phyloP scores from a whole-genome alignment of 2,113 vertebrate species.

The Puma concolor region DNA sequence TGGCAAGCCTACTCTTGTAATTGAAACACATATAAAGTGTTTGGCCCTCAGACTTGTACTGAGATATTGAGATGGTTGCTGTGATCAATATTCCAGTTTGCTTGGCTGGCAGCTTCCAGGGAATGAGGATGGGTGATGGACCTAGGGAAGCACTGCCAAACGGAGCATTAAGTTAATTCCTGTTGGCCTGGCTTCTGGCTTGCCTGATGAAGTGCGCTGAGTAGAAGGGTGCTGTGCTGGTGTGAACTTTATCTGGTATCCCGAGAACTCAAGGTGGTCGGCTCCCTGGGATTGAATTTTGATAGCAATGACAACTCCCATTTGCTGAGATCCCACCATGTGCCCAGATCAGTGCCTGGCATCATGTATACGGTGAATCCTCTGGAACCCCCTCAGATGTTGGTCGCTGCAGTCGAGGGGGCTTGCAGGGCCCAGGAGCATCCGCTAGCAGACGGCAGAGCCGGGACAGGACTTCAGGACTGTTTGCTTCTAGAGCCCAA shows the following conservation, averaged over 20 bases:
- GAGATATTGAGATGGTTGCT: not conserved
- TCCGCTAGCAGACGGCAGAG: not conserved
- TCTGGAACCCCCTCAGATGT: not conserved
- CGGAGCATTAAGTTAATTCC: slow-evolving; percentile 47
- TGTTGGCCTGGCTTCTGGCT: not conserved
- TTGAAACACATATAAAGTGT: slow-evolving; percentile 21
- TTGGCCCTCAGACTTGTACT: not conserved
- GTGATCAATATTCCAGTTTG: slow-evolving; percentile 48
- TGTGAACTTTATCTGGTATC: not conserved
- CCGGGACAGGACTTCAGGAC: not conserved
- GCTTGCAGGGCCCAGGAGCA: not conserved
- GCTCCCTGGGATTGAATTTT: not conserved
- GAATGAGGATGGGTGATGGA: not conserved
- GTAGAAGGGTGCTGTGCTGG: not conserved
- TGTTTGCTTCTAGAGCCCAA: not conserved
- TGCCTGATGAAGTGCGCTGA: not conserved
- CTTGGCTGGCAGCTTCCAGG: slow-evolving; percentile 59
- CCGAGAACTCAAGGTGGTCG: not conserved
- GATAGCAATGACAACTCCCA: not conserved
- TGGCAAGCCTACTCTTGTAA: not conserved
- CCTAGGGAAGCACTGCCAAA: slow-evolving; percentile 13
- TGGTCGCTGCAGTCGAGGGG: rapidly evolving
- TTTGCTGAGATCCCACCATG: not conserved
- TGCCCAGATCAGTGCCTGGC: not conserved
- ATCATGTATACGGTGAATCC: rapidly evolving